Percentiles rank a stretch among this genome's conserved stretches.
These are phyloP conservation scores for Oscheius sp. DNA, from an alignment of 2,888 invertebrate genomes.

Conservation along the genomic window DNA sequence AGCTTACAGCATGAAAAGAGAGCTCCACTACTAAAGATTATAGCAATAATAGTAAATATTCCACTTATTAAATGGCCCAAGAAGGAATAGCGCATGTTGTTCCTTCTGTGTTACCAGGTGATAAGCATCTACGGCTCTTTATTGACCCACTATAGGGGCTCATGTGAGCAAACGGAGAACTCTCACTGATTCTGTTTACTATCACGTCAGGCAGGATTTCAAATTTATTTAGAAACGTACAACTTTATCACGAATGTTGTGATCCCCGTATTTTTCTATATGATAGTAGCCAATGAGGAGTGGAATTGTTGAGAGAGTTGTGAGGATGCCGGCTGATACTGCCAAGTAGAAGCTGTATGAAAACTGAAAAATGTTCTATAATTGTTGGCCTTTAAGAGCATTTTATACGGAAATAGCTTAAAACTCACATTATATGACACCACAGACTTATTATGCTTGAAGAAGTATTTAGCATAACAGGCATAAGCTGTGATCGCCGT, in stretches of 20 bases:
- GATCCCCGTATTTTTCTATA: conserved; percentile 12
- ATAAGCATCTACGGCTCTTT: conserved; percentile 20
- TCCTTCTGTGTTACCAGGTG: conserved; percentile 3
- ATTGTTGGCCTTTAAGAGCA: no score
- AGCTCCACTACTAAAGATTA: conserved; percentile 8
- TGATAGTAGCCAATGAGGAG: conserved; percentile 14
- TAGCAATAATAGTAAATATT: conserved; percentile 1
- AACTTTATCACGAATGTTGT: conserved; percentile 16
- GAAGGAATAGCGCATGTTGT: conserved; percentile 33
- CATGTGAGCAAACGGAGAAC: conserved; percentile 24
- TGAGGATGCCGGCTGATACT: not conserved
- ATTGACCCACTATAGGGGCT: conserved; percentile 24
- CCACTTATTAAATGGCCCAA: conserved; percentile 14
- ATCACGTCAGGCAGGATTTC: not conserved
- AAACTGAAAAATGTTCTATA: no score
- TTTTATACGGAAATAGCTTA: no score
- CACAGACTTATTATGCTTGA: not conserved
- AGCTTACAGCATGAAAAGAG: conserved; percentile 19
- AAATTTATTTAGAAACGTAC: not conserved
- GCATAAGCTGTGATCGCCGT: not conserved
- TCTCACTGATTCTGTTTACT: conserved; percentile 13
- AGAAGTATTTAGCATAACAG: conserved; percentile 3
- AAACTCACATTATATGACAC: not conserved
- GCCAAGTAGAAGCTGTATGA: conserved; percentile 20
- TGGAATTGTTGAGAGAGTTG: not conserved